phyloP scores from a whole-genome alignment of 2,888 invertebrate genomes.

The Aricia artaxerxes region DNA sequence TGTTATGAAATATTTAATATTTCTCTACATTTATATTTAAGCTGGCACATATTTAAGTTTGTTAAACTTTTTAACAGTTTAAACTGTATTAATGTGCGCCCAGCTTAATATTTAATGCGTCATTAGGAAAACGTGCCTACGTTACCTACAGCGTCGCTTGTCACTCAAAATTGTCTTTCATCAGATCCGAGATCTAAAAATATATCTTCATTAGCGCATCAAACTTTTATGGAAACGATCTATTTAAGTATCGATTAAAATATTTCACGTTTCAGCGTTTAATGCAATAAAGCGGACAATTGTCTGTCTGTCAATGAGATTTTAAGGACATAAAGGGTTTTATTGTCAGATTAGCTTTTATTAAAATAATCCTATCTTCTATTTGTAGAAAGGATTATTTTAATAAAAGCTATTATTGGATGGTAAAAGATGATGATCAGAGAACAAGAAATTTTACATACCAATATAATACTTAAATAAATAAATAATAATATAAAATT shows the following conservation, averaged over 20 bases:
- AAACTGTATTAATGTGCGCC: not conserved
- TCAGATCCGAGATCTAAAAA: slow-evolving; percentile 65
- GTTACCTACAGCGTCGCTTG: slow-evolving; percentile 75
- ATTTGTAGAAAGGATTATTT: too few relatives aligned
- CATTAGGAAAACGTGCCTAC: slow-evolving; percentile 68
- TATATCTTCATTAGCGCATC: slow-evolving; percentile 71
- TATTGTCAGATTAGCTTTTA: not conserved
- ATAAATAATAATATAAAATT: too few relatives aligned
- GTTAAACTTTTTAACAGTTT: not conserved
- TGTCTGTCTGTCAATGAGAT: not conserved
- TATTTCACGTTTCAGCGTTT: not conserved
- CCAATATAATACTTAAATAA: too few relatives aligned
- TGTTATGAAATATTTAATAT: too few relatives aligned
- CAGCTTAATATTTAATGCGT: slow-evolving; percentile 61
- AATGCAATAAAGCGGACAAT: not conserved
- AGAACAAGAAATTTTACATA: too few relatives aligned
- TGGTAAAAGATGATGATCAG: not conserved
- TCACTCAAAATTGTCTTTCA: slow-evolving; percentile 70
- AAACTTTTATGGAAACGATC: slow-evolving; percentile 46
- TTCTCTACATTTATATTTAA: too few relatives aligned
- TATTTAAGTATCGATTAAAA: slow-evolving; percentile 34
- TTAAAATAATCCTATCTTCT: not conserved
- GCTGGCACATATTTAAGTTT: not conserved
- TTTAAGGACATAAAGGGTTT: not conserved
- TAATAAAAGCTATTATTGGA: too few relatives aligned